Evolutionary conservation across 2,888 invertebrate species (phyloP), one percentile per base, ranked within the genome.

Genomic region (Thalpophila matura): DNA sequence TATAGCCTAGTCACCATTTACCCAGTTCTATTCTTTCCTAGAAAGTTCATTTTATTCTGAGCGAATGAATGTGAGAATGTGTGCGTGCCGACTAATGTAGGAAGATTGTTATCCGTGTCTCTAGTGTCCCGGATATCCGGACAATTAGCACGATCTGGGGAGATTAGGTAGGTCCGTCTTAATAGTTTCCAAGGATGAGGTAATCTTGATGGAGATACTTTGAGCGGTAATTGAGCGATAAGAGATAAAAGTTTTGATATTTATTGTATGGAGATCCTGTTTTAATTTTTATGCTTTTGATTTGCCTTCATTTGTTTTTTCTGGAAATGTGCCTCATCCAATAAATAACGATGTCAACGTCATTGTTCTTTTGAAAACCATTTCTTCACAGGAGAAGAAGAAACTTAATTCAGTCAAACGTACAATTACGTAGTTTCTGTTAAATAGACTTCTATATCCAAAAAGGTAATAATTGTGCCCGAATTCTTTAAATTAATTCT

Each of bases 201-300:
- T 38, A 6, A 74, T 69, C 69, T 69, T 59, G 75, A 69, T 53
- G 69, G 7, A 49, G 72, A 74, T 60, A 53, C 46, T 63, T 66
- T 63, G 51, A 45, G 50, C 26, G 50, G 37, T 62, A 58, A 62
- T 60, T 35, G 59, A 58, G 53, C 55, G 27, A n/a, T n/a, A 4
- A 51, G 27, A 53, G 49, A 76, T 71, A 45, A 60, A 35, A 49
- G 31, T 26, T 47, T 20, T 10, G 9, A 22, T 9, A 42, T 43
- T 37, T 10, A 46, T 38, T 29, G 20, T 42, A 12, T 20, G 61
- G 16, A 70, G 27, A 40, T 58, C 61, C 53, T 49, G 69, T 49
- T 16, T 37, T 9, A 10, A 3, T 20, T 26, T 35, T 16, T 35
- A 2, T 16, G n/a, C 5, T 20, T 37, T 43, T 12, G 35, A 20